Evolutionary conservation across 2,113 vertebrate genomes (phyloP).

Genomic region (Chionomys nivalis): DNA sequence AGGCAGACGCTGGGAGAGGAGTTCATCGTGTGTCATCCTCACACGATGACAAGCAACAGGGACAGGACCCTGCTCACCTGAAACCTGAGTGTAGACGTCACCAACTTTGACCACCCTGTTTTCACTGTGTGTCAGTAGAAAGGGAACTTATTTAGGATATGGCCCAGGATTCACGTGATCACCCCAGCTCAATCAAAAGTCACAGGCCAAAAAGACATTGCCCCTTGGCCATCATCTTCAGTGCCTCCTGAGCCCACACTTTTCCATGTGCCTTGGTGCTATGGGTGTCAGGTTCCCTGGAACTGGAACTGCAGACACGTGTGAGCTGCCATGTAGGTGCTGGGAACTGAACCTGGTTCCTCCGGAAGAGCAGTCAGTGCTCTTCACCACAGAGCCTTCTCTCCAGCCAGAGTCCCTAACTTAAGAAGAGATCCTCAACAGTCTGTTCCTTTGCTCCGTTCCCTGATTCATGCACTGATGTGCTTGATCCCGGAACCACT

Average conservation of each 20-base stretch:
- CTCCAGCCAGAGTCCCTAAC: not conserved
- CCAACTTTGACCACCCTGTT: not conserved
- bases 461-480: not conserved
- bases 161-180: not conserved
- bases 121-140: not conserved
- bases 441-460: not conserved
- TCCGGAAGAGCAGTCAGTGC: too few species aligned
- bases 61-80: not conserved
- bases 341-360: too few species aligned
- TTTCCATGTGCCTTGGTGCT: too few species aligned
- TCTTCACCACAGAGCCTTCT: not conserved
- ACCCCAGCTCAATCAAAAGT: not conserved
- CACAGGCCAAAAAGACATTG: not conserved
- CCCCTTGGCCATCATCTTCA: not conserved
- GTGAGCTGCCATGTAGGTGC: too few species aligned
- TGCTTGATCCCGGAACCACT: not conserved
- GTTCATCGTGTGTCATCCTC: not conserved
- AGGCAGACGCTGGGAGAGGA: not conserved
- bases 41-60: not conserved
- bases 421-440: not conserved
- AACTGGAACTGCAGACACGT: too few species aligned
- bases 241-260: not conserved
- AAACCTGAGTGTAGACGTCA: not conserved
- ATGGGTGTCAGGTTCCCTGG: too few species aligned
- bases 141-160: not conserved